Evolutionary conservation across 2,888 invertebrate species (phyloP).

Genomic region (Cephalotes varians): DNA sequence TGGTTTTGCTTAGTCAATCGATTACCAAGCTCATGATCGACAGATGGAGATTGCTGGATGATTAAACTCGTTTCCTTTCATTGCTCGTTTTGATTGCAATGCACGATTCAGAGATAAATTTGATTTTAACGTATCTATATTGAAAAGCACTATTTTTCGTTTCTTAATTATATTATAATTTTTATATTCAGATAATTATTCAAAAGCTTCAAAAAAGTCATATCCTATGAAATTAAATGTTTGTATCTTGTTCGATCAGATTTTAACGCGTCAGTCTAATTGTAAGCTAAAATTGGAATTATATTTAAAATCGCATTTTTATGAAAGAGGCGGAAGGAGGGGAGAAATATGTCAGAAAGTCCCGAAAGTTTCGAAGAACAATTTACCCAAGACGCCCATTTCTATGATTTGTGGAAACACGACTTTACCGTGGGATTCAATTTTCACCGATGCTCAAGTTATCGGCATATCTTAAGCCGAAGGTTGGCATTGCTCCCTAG

Average conservation of each 20-base stretch:
- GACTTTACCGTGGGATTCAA: constrained; percentile 51
- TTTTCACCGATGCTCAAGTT: constrained; percentile 54
- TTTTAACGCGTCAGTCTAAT: neutral
- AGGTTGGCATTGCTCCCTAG: constrained; percentile 41
- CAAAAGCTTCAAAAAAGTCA: neutral
- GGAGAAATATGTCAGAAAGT: constrained; percentile 13
- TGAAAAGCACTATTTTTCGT: neutral
- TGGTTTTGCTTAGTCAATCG: constrained; percentile 10
- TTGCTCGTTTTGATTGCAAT: neutral
- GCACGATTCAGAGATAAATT: constrained; percentile 5
- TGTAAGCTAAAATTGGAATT: neutral
- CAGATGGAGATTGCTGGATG: neutral
- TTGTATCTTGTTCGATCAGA: neutral
- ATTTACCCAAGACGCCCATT: constrained; percentile 42
- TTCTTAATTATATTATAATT: neutral
- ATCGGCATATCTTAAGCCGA: constrained; percentile 51
- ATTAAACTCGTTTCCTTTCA: constrained; percentile 6
- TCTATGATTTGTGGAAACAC: constrained; percentile 52
- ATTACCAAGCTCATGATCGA: constrained; percentile 13
- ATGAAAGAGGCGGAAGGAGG: neutral
- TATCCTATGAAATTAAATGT: neutral
- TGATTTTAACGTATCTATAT: neutral
- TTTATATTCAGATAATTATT: neutral
- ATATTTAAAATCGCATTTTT: constrained; percentile 25
- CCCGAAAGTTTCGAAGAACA: constrained; percentile 47